A percentile compares a stretch with the other conserved stretches of the same genome.
phyloP scores from a whole-genome alignment of 2,797 vertebrate genomes.

The Danio choprae region DNA sequence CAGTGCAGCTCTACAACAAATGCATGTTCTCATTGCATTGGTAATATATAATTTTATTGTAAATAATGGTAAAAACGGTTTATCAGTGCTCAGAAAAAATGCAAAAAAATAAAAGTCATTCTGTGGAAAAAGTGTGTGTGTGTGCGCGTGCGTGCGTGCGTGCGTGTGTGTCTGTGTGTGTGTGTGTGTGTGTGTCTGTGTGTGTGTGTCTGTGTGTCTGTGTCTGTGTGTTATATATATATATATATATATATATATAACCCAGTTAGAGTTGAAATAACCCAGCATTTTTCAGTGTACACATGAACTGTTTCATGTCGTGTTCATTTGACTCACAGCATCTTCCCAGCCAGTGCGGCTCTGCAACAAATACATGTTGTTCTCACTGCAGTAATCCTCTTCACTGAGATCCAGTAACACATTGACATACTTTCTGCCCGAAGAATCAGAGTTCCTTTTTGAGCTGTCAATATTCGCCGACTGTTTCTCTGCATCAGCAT shows the following conservation, averaged over 20 bases:
- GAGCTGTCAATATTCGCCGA: slow-evolving; percentile 51
- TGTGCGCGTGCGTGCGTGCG: too few relatives aligned
- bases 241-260: too few relatives aligned
- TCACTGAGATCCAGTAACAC: slow-evolving; percentile 81
- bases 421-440: slow-evolving; percentile 71
- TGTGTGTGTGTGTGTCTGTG: too few relatives aligned
- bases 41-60: too few relatives aligned
- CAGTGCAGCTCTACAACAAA: slow-evolving; percentile 69
- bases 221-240: too few relatives aligned
- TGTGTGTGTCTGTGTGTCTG: too few relatives aligned
- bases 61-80: too few relatives aligned
- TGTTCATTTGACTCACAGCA: slow-evolving; percentile 79
- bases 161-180: too few relatives aligned
- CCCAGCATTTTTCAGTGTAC: background rate
- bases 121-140: too few relatives aligned
- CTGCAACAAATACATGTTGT: slow-evolving; percentile 65
- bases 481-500: slow-evolving; percentile 42
- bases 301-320: background rate
- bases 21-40: slow-evolving; percentile 65
- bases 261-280: too few relatives aligned
- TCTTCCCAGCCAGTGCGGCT: slow-evolving; percentile 82
- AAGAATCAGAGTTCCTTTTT: slow-evolving; percentile 32
- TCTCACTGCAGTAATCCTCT: slow-evolving; percentile 69
- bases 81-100: too few relatives aligned
- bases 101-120: too few relatives aligned